Percentiles rank a stretch among this genome's conserved stretches.
These are phyloP conservation scores for Lithophane ornitopus DNA, from an alignment of 2,888 invertebrate species.

Conservation along the genomic window DNA sequence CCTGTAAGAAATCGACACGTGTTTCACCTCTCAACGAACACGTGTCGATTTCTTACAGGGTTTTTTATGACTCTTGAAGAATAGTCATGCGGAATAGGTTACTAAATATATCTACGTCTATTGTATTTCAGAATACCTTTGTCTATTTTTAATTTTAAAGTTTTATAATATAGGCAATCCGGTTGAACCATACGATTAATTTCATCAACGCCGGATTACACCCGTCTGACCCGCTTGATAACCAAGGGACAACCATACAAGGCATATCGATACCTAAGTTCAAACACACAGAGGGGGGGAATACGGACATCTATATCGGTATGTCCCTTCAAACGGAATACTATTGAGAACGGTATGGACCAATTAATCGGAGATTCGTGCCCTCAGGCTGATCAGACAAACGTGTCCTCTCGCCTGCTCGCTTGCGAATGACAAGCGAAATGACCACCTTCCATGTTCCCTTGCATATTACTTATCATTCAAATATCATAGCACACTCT, in stretches of 20 bases:
- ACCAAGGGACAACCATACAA: conserved; percentile 20
- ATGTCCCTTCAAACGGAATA: conserved; percentile 51
- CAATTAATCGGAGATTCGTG: conserved; percentile 62
- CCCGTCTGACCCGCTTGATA: conserved; percentile 10
- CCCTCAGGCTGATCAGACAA: conserved; percentile 58
- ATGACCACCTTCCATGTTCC: conserved; percentile 27
- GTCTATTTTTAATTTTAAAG: neutral
- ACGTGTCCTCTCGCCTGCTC: conserved; percentile 50
- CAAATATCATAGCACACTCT: neutral
- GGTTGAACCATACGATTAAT: neutral
- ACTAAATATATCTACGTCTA: no score
- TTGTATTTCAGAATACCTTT: no score
- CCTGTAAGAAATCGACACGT: no score
- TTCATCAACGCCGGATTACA: conserved; percentile 17
- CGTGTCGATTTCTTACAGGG: no score
- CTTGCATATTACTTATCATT: conserved; percentile 10
- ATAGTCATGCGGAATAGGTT: no score
- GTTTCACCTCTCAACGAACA: no score
- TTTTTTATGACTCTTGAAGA: no score
- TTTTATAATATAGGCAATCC: neutral
- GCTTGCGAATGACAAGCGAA: conserved; percentile 47
- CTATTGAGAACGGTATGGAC: conserved; percentile 43
- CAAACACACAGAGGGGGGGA: conserved; percentile 23
- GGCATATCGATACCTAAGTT: conserved; percentile 40
- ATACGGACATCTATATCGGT: conserved; percentile 33